Evolutionary conservation across 2,888 invertebrate genomes (phyloP).

Genomic region (Nomada lathburiana): DNA sequence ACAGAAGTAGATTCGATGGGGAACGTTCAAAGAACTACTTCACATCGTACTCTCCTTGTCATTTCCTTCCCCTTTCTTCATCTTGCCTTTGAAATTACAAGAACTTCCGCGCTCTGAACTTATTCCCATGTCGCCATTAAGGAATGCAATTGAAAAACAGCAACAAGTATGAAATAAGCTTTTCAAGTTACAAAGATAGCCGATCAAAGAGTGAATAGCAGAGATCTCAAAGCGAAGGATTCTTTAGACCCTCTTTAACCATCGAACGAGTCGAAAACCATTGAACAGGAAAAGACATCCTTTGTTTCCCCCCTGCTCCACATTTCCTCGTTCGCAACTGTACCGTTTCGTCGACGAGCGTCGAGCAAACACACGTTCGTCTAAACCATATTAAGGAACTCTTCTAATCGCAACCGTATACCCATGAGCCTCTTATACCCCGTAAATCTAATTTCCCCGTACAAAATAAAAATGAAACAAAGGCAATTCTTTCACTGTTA

Average conservation of each 20-base stretch:
- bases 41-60: not conserved
- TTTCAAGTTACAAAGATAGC: constrained; percentile 35
- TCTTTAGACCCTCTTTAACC: constrained; percentile 34
- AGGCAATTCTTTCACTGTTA: no score
- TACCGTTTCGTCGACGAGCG: not conserved
- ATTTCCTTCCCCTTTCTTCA: constrained; percentile 4
- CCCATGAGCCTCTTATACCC: not conserved
- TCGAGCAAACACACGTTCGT: not conserved
- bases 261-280: constrained; percentile 41
- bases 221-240: constrained; percentile 38
- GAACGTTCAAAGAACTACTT: not conserved
- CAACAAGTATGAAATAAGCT: constrained; percentile 37
- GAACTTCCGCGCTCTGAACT: not conserved
- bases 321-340: constrained; percentile 7
- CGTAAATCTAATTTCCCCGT: not conserved
- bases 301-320: constrained; percentile 33
- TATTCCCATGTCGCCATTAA: constrained; percentile 24
- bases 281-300: constrained; percentile 46
- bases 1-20: not conserved
- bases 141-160: constrained; percentile 37
- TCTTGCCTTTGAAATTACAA: constrained; percentile 16
- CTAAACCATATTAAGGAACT: constrained; percentile 1
- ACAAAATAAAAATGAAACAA: no score
- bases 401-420: not conserved
- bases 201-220: constrained; percentile 42